Evolutionary conservation across 2,113 vertebrate genomes (phyloP), one percentile per base, ranked within the genome.

Genomic region (Channa maculata): DNA sequence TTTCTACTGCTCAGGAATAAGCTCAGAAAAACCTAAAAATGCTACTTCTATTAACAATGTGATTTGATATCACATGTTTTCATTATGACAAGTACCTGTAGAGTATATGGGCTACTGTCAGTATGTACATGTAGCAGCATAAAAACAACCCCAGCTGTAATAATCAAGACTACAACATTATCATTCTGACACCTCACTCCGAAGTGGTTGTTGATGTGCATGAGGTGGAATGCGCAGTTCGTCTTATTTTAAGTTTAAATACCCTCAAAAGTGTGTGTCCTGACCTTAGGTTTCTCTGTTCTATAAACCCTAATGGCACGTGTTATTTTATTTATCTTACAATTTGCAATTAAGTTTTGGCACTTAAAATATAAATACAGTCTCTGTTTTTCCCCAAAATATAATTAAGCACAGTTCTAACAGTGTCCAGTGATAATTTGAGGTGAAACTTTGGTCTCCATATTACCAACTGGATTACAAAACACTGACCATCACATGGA

Each of bases 361-460:
- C 92, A 93, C 92, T 92, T 92, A 75, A 89, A 91, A 92, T 89
- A 89, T 86, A 87, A 87, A 89, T 89, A 89, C 79, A 84, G 74
- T 91, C 66, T 82, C 45, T 82, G 24, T 70, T 64, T 74, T 65
- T 65, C 80, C 24, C 41, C 33, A 2, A 76, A 86, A 91, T 77
- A 89, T 75, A 87, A 85, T 71, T 55, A 80, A 75, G 83, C 85
- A 93, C 84, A 88, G 78, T 85, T 67, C 82, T 77, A 87, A 91
- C 77, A 92, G 78, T 71, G 65, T 84, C 85, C 84, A 92, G 87
- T 64, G 77, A 83, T 71, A 79, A 84, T 81, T 74, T 82, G 82
- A 87, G 87, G 83, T 90, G 88, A 92, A 88, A 92, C 86, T 87
- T 89, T 93, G 88, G 84, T 93, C 85, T 92, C 89, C 85, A 61